Conservation (phyloP, 2,888 invertebrate genomes). For the Cataglyphis albicans region DNA sequence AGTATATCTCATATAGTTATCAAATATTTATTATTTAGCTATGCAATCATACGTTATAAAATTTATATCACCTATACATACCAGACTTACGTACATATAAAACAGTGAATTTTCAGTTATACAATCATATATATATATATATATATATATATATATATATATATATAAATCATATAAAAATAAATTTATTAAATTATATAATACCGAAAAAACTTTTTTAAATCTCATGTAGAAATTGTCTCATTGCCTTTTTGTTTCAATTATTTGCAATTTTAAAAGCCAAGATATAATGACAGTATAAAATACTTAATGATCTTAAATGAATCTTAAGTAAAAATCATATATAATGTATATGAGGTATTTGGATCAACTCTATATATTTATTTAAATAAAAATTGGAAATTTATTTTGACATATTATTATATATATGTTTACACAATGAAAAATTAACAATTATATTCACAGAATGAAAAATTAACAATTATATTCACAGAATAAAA, state of each 20-base stretch:
- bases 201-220: neutral
- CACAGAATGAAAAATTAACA: neutral
- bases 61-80: constrained; percentile 31
- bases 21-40: constrained; percentile 34
- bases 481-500: neutral
- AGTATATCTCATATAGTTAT: constrained; percentile 23
- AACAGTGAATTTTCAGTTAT: constrained; percentile 14
- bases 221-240: neutral
- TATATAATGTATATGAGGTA: neutral
- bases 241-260: neutral
- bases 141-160: neutral
- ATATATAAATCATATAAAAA: constrained; percentile 33
- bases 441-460: neutral
- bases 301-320: constrained; percentile 23
- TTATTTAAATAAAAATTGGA: constrained; percentile 1
- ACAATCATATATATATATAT: constrained; percentile 4
- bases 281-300: constrained; percentile 33
- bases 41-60: constrained; percentile 42
- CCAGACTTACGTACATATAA: constrained; percentile 6
- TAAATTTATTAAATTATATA: constrained; percentile 9
- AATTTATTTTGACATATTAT: constrained; percentile 20
- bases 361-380: neutral
- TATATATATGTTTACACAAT: neutral
- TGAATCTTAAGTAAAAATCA: neutral
- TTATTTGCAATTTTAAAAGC: constrained; percentile 19